Evolutionary conservation across 2,113 vertebrate genomes (phyloP), one percentile per base, ranked within the genome.

Genomic region (Saguinus imperator): DNA sequence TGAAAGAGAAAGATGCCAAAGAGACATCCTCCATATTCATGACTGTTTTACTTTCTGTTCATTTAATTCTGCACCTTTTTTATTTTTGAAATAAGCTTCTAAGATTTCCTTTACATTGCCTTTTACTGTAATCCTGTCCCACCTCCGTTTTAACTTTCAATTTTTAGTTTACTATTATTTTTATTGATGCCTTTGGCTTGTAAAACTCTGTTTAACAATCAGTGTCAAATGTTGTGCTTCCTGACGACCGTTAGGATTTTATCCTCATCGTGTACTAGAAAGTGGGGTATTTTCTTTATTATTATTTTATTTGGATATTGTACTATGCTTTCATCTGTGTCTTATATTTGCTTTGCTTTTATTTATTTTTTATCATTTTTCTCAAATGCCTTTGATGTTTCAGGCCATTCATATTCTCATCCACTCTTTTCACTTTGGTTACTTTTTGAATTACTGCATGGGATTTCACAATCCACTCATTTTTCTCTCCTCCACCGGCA

Each of bases 131-230:
- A 43, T 72, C 37, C n/a, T 48, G 25, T 4, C 1, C 0, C 29
- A 20, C 32, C 3, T 29, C 32, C 5, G 0, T 27, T 90, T 90
- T 27, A 8, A 84, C 37, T 82, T 86, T 43, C 37, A 2, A 43
- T 29, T 64, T 92, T 82, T 75, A 70, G 40, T 68, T n/a, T 18
- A 50, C 75, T 90, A 68, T n/a, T 89, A 89, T 92, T 87, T 94
- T 90, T 82, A 91, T 89, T 61, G 91, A 64, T 57, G 37, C 2
- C 32, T 70, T 94, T 52, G 48, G 72, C 21, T 84, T 75, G 80
- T 21, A 86, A 58, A 81, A 72, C 25, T 87, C 76, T 14, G 5
- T 29, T 48, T 32, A 48, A 17, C 32, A 45, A 43, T 50, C 11
- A 40, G 32, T 25, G 45, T 37, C 37, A 50, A 55, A 57, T 12